These are phyloP conservation scores for Dendrophyllia cribrosa DNA, from an alignment of 64 coral and sea anemone genomes.

Conservation along the genomic window DNA sequence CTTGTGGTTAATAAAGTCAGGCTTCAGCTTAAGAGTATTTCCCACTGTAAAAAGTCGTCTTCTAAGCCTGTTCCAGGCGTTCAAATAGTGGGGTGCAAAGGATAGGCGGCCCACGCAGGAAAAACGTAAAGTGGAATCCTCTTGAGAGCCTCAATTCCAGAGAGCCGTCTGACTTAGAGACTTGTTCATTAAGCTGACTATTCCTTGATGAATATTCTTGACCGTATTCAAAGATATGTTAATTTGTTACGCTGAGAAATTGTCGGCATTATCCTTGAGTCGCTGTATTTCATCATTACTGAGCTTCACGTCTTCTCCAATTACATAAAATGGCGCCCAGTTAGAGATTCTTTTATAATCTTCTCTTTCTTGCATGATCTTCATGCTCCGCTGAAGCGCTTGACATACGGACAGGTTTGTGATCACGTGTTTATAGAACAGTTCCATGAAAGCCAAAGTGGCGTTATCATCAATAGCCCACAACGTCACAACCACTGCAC, in stretches of 20 bases:
- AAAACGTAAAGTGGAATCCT: too few species aligned
- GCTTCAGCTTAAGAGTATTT: too few species aligned
- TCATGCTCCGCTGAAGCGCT: not conserved
- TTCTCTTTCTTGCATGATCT: slow-evolving; percentile 6
- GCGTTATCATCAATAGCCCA: slow-evolving; percentile 39
- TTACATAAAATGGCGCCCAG: slow-evolving; percentile 30
- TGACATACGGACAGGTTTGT: slow-evolving; percentile 1
- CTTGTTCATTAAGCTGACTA: too few species aligned
- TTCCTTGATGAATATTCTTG: too few species aligned
- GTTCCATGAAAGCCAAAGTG: slow-evolving; percentile 9
- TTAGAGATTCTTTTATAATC: slow-evolving; percentile 17
- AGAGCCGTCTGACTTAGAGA: too few species aligned
- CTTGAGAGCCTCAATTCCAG: too few species aligned
- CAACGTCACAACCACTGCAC: slow-evolving; percentile 26
- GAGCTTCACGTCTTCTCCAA: slow-evolving; percentile 20
- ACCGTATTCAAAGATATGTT: too few species aligned
- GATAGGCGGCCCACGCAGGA: too few species aligned
- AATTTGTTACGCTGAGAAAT: not conserved
- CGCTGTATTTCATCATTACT: not conserved
- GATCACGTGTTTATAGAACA: slow-evolving; percentile 24
- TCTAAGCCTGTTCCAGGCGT: too few species aligned
- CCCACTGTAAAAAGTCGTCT: too few species aligned
- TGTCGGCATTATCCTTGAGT: not conserved
- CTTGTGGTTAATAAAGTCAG: too few species aligned
- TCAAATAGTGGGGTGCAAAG: too few species aligned